phyloP scores from a whole-genome alignment of 2,113 vertebrate species.

The Sprattus sprattus region DNA sequence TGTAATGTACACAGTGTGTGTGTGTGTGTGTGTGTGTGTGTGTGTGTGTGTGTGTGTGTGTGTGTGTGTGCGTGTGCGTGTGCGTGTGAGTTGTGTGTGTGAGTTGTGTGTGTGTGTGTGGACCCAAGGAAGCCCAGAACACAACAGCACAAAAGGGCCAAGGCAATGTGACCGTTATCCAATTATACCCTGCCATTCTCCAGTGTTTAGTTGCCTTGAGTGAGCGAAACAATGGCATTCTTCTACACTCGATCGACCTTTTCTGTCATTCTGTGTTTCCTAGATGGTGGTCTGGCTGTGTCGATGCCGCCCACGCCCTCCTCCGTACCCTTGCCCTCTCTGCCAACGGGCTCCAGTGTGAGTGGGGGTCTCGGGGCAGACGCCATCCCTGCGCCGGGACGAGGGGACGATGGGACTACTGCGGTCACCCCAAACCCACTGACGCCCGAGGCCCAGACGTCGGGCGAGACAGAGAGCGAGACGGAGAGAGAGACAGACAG shows the following conservation, averaged over 20 bases:
- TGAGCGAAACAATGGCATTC: not conserved
- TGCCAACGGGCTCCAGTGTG: constrained; percentile 67
- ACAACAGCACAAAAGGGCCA: not conserved
- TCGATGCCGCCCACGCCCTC: not conserved
- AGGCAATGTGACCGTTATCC: not conserved
- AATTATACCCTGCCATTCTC: no score
- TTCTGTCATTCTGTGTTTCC: not conserved
- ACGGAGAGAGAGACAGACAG: constrained; percentile 57
- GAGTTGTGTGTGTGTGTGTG: no score
- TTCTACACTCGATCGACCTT: not conserved
- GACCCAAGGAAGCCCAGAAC: not conserved
- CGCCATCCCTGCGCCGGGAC: constrained; percentile 61
- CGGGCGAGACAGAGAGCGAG: not conserved
- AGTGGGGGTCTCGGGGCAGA: not conserved
- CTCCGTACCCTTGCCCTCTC: constrained; percentile 17
- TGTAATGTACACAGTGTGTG: no score
- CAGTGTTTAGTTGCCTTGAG: no score
- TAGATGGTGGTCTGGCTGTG: not conserved
- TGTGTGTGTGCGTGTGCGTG: no score
- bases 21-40: no score
- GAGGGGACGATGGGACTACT: not conserved
- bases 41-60: no score
- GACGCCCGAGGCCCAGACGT: constrained; percentile 73
- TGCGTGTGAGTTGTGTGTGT: no score
- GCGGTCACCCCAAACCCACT: constrained; percentile 67